These are phyloP conservation scores for Oophaga pumilio DNA, from an alignment of 2,113 vertebrate genomes.

Conservation along the genomic window DNA sequence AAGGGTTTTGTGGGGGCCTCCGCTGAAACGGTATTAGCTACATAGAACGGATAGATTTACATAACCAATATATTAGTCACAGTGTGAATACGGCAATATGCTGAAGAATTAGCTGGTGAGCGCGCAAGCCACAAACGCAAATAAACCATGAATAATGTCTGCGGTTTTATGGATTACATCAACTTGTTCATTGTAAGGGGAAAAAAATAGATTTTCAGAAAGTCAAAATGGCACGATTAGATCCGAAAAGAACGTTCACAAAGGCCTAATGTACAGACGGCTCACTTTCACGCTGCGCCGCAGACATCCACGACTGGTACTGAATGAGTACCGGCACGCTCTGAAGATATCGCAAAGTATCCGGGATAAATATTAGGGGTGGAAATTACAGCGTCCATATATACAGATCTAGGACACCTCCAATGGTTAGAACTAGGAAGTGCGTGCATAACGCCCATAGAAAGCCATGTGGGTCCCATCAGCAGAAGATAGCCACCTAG, in stretches of 20 bases:
- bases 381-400: background rate
- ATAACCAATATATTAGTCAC: too few species aligned
- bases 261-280: background rate
- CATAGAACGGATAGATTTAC: too few species aligned
- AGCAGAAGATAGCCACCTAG: too few species aligned
- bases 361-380: background rate
- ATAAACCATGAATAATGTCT: slow-evolving; percentile 24
- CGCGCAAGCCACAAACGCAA: background rate
- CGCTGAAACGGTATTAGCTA: too few species aligned
- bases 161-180: slow-evolving; percentile 16
- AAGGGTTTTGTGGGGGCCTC: too few species aligned
- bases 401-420: background rate
- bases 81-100: background rate
- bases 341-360: background rate
- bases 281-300: background rate
- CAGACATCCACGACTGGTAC: background rate
- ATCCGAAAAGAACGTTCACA: background rate
- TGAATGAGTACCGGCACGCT: background rate
- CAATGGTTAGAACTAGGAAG: too few species aligned
- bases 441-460: too few species aligned
- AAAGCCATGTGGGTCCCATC: too few species aligned
- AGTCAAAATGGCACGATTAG: background rate
- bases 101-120: background rate
- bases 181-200: background rate
- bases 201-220: slow-evolving; percentile 15